A percentile compares a stretch with the other conserved stretches of the same genome.
Conservation (phyloP, 2,113 vertebrate genomes). For the Mustela nigripes region DNA sequence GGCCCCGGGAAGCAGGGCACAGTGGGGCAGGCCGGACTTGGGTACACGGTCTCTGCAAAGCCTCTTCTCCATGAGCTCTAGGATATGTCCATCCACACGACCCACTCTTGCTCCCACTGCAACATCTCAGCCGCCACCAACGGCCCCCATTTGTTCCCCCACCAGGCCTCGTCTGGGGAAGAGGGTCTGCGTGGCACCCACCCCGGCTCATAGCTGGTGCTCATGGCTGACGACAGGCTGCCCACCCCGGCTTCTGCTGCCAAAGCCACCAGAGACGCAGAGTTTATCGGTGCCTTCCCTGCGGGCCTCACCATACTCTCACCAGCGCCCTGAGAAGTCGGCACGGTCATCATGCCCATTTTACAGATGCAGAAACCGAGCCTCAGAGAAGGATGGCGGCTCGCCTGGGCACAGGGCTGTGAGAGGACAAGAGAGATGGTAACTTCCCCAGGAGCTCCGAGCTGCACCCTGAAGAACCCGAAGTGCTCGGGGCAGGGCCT, state of each 20-base stretch:
- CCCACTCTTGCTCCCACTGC: background rate
- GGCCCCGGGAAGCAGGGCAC: background rate
- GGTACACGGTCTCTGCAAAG: rapidly evolving
- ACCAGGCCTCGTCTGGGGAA: background rate
- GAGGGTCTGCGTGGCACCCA: rapidly evolving
- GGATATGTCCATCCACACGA: no score
- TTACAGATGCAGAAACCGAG: background rate
- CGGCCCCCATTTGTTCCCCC: rapidly evolving
- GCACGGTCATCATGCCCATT: rapidly evolving
- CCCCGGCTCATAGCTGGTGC: background rate
- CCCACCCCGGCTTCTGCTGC: rapidly evolving
- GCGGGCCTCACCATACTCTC: rapidly evolving
- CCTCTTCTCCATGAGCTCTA: rapidly evolving
- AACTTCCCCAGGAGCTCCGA: background rate
- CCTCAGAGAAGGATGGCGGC: background rate
- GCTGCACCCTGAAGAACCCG: rapidly evolving
- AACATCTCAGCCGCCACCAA: background rate
- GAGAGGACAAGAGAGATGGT: background rate
- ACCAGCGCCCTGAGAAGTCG: rapidly evolving
- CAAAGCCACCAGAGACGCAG: rapidly evolving
- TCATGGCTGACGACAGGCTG: rapidly evolving
- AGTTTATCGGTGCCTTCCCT: rapidly evolving
- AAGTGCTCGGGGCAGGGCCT: background rate
- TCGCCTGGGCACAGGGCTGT: no score
- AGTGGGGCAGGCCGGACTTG: rapidly evolving